Percentiles rank a stretch among this genome's conserved stretches.
Conservation (phyloP, 2,113 vertebrate species). For the Pterocles gutturalis region DNA sequence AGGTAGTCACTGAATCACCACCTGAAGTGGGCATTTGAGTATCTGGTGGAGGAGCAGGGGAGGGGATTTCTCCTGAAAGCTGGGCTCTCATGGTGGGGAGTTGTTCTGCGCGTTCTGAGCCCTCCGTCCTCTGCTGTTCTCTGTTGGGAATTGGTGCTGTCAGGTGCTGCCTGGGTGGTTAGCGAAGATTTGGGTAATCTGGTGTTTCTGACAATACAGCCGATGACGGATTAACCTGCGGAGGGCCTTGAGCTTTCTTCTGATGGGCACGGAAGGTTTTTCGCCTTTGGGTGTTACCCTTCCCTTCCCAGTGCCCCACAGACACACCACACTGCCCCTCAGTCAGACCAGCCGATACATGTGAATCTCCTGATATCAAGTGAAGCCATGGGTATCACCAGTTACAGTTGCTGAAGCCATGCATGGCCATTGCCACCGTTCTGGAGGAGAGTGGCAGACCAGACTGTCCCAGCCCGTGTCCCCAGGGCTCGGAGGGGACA, state of each 20-base stretch:
- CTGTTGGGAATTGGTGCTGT: fast-evolving
- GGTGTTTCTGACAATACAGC: not conserved
- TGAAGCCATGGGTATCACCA: fast-evolving
- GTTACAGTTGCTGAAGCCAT: fast-evolving
- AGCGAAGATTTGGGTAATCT: fast-evolving
- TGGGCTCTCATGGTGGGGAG: not conserved
- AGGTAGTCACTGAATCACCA: fast-evolving
- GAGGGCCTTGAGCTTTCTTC: not conserved
- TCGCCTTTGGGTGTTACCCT: not conserved
- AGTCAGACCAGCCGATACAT: fast-evolving
- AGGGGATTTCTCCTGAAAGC: not conserved
- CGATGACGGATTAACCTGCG: fast-evolving
- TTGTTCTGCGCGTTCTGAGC: not conserved
- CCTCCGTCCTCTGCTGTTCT: fast-evolving
- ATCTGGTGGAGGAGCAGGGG: not conserved
- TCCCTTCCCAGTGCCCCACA: not conserved
- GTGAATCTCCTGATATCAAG: not conserved
- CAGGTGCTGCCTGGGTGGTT: not conserved
- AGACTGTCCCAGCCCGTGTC: not conserved
- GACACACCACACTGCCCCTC: not conserved
- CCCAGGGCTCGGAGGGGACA: not conserved
- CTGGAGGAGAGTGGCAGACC: not conserved
- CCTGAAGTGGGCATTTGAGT: not conserved
- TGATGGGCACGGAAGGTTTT: not conserved
- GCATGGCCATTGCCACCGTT: not conserved